Base-by-base conservation (phyloP, 2,797 vertebrate genomes). In the Cetoscarus ocellatus region DNA sequence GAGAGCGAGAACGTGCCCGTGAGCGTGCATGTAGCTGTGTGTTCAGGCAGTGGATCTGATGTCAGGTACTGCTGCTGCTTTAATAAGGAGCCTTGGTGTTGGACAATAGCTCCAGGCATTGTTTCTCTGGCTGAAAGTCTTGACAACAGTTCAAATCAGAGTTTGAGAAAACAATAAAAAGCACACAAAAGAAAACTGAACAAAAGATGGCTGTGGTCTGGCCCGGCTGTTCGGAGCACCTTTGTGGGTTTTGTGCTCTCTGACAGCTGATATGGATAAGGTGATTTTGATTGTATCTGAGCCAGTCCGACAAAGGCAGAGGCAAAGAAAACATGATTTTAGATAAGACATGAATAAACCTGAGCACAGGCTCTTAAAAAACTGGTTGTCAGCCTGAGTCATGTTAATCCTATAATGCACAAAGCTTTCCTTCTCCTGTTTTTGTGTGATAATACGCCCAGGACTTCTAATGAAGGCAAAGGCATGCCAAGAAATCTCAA, bases 71-170 rank as follows among this genome's bases (percentile, higher is more conserved):
- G 27, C 17, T 68, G 47, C 80, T 51, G 56, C 54, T 73, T 62
- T 65, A 77, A 68, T 57, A 70, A 69, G 64, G 71, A 76, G 69
- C 18, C 43, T 53, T 53, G 40, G 67, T 83, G 75, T 70, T 60
- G 72, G 82, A 86, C 67, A 68, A 55, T 27, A 66, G 79, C 84
- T 86, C 17, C 64, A 74, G 85, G 90, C 82, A 34, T 51, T 45
- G 57, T 74, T 79, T 78, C 60, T 60, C 48, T 53, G 36, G 14
- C 34, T 47, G 17, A 52, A 77, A 71, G 55, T 67, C 70, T 69
- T 70, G 45, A 74, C 61, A 75, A 55, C 63, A 82, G 70, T 61
- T 49, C 56, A 79, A 70, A 75, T 68, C 43, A 18, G 35, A 61
- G 73, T 68, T 69, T 60, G 34, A 79, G 66, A 80, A 77, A 73